phyloP scores from a whole-genome alignment of 2,797 vertebrate species.

The Falco naumanni region DNA sequence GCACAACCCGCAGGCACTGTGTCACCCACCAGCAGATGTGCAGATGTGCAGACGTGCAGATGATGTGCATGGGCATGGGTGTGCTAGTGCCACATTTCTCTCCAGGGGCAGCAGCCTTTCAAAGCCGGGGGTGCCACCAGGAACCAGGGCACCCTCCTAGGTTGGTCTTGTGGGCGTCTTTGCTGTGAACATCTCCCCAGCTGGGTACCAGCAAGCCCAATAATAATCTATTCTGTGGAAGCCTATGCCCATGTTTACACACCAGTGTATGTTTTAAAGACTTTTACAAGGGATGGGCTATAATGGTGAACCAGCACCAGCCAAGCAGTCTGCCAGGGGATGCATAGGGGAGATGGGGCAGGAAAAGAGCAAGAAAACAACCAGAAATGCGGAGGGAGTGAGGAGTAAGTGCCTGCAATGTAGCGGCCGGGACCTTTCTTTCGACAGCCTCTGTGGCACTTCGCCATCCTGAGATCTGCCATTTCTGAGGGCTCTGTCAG shows the following conservation, averaged over 20 bases:
- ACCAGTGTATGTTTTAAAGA: neutral
- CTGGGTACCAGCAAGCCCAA: neutral
- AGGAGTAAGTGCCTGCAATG: neutral
- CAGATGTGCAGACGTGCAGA: too few species aligned
- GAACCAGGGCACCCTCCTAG: neutral
- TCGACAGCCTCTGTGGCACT: neutral
- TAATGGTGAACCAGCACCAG: neutral
- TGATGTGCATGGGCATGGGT: too few species aligned
- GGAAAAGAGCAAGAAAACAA: neutral
- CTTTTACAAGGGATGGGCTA: neutral
- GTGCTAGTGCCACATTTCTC: neutral
- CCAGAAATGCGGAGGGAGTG: neutral
- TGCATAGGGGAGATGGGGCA: neutral
- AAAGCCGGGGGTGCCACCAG: neutral
- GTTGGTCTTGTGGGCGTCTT: neutral
- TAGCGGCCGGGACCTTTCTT: neutral
- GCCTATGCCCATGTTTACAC: neutral
- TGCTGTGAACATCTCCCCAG: neutral
- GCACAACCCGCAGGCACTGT: fast-evolving
- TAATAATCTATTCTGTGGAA: neutral
- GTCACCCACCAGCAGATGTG: neutral
- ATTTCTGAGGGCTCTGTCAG: neutral
- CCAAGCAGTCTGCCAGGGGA: neutral
- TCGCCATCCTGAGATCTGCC: neutral
- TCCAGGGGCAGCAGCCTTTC: neutral